Conservation (phyloP, 2,888 invertebrate genomes). For the Rugalucina vietnamica region DNA sequence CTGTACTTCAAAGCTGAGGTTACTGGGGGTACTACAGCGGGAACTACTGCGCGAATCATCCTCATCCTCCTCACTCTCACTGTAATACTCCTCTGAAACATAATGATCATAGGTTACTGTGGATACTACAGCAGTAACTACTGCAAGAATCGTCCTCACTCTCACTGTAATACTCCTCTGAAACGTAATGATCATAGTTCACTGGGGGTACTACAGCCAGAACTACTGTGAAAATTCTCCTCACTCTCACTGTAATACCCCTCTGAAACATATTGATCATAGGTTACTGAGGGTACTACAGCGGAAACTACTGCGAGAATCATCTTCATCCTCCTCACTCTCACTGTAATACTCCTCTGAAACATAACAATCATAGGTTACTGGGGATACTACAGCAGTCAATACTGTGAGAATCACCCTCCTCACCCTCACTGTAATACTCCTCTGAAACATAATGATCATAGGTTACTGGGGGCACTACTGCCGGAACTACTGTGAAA, state of each 20-base stretch:
- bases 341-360: conserved; percentile 67
- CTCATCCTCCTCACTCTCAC: conserved; percentile 71
- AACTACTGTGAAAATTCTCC: background rate
- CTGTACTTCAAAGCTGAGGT: background rate
- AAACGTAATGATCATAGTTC: background rate
- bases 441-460: background rate
- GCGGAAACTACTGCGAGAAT: background rate
- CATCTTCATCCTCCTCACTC: conserved; percentile 62
- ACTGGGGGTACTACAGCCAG: background rate
- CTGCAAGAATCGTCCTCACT: conserved; percentile 58
- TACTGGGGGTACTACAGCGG: background rate
- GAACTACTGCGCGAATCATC: background rate
- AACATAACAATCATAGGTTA: background rate
- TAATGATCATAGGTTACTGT: background rate
- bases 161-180: conserved; percentile 67
- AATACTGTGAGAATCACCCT: background rate
- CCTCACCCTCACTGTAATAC: conserved; percentile 75
- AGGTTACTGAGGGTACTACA: background rate
- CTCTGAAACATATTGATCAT: no score
- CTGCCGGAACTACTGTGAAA: background rate
- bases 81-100: conserved; percentile 54
- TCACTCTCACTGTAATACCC: no score
- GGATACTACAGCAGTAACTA: background rate
- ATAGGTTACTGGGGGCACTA: background rate
- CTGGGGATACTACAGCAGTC: background rate